A percentile compares a stretch with the other conserved stretches of the same genome.
phyloP scores from a whole-genome alignment of 2,113 vertebrate species.

The Patagioenas fasciata region DNA sequence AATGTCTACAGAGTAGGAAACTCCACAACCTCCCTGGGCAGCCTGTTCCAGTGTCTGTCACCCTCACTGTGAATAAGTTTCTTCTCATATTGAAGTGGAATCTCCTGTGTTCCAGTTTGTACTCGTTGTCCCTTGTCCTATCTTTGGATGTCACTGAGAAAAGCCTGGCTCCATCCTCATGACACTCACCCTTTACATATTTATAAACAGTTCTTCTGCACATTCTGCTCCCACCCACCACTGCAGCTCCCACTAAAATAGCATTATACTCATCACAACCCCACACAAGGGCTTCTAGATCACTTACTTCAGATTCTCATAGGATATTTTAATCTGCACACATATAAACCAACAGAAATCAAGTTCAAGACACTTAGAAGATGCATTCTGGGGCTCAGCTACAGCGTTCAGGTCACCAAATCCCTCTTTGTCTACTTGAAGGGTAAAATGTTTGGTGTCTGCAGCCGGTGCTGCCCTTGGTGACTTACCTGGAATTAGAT shows the following conservation, averaged over 20 bases:
- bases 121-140: too few relatives aligned
- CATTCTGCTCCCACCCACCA: background rate
- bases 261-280: background rate
- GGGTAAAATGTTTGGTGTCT: background rate
- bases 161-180: too few relatives aligned
- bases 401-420: background rate
- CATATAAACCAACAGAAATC: background rate
- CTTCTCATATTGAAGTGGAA: too few relatives aligned
- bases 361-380: background rate
- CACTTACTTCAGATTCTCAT: background rate
- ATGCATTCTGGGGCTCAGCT: background rate
- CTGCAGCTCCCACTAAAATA: background rate
- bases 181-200: too few relatives aligned
- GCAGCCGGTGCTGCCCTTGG: background rate
- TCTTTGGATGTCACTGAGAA: too few relatives aligned
- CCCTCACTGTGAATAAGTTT: too few relatives aligned
- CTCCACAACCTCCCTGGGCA: too few relatives aligned
- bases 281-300: background rate
- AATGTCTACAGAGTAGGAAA: too few relatives aligned
- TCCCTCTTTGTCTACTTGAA: background rate
- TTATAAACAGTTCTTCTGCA: background rate
- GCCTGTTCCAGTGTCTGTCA: too few relatives aligned
- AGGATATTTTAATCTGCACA: background rate
- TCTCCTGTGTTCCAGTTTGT: too few relatives aligned
- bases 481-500: constrained; percentile 88